phyloP scores from a whole-genome alignment of 1,140 invertebrate genomes.

The Drosophila athabasca region DNA sequence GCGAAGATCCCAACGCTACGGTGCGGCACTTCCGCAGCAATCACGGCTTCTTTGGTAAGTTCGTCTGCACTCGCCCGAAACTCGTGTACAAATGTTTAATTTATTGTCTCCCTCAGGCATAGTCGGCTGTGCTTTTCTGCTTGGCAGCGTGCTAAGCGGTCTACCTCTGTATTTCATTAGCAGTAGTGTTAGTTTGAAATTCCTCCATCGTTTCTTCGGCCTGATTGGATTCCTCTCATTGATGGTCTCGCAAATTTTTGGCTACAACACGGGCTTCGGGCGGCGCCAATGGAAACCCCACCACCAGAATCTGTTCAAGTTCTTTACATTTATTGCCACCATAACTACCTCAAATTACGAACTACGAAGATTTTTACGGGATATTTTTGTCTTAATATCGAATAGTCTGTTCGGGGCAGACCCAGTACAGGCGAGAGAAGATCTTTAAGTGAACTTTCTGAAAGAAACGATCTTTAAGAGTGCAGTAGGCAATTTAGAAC shows the following conservation, averaged over 20 bases:
- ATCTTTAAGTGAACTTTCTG: constrained; percentile 13
- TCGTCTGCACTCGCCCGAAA: neutral
- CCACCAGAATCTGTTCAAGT: constrained; percentile 60
- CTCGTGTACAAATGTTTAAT: constrained; percentile 19
- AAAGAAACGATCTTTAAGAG: neutral
- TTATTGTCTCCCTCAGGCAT: constrained; percentile 53
- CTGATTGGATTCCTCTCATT: constrained; percentile 61
- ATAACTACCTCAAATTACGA: constrained; percentile 68
- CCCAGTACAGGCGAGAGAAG: constrained; percentile 12
- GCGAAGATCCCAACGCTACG: constrained; percentile 61
- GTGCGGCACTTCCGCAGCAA: constrained; percentile 63
- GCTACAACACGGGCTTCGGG: constrained; percentile 77
- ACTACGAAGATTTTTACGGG: constrained; percentile 47
- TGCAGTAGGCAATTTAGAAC: neutral
- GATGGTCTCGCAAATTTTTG: constrained; percentile 74
- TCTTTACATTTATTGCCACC: constrained; percentile 66
- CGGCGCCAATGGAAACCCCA: constrained; percentile 63
- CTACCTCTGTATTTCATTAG: constrained; percentile 52
- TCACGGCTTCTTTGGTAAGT: constrained; percentile 66
- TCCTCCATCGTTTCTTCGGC: constrained; percentile 61
- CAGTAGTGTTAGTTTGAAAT: constrained; percentile 32
- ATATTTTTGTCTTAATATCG: constrained; percentile 21
- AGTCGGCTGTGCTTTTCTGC: constrained; percentile 62
- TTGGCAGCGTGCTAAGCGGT: constrained; percentile 42
- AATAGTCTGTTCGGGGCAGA: constrained; percentile 1